Evolutionary conservation across 2,797 vertebrate species (phyloP), one percentile per base, ranked within the genome.

Genomic region (Siniperca obscura): DNA sequence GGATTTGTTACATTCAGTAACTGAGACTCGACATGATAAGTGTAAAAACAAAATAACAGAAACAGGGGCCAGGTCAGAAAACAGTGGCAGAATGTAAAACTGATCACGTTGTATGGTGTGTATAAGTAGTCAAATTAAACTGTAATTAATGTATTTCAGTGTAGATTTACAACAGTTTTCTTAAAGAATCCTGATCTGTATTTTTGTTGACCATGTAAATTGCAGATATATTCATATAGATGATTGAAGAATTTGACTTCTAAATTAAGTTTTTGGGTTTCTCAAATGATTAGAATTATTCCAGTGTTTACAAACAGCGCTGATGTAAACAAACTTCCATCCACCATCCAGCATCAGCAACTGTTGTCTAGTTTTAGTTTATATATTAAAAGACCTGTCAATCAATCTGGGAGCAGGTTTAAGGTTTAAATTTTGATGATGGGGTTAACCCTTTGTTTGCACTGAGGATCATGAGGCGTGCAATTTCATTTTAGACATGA

Each of bases 41-140:
- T 83, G 69, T 83, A 42, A 78, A 85, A 75, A 68, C 50, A 85
- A 16, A 85, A 66, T 7, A 7, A 68, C 48, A 78, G 53, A 67
- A 46, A 76, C 17, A 59, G 48, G 38, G 40, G 50, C 14, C 59
- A 22, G 84, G 81, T 80, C 64, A 81, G 46, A 81, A 50, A 56
- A 53, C 42, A 68, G 34, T 17, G 25, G 3, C 1, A 53, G 57
- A 36, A 46, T 17, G 16, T 59, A 8, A 65, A 57, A 12, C 3
- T 34, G 55, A 53, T 70, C 0, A 53, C 40, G 5, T 69, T 30
- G 17, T 21, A 60, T 12, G 1, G 7, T 46, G 42, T 36, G 38
- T 44, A 2, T 38, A 16, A 9, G 19, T 57, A 10, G 30, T 59
- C 27, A 40, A 13, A 75, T 55, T 60, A 40, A 19, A 30, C 30